A percentile compares a stretch with the other conserved stretches of the same genome.
phyloP scores from a whole-genome alignment of 2,888 invertebrate genomes.

The Crepidodera aurea region DNA sequence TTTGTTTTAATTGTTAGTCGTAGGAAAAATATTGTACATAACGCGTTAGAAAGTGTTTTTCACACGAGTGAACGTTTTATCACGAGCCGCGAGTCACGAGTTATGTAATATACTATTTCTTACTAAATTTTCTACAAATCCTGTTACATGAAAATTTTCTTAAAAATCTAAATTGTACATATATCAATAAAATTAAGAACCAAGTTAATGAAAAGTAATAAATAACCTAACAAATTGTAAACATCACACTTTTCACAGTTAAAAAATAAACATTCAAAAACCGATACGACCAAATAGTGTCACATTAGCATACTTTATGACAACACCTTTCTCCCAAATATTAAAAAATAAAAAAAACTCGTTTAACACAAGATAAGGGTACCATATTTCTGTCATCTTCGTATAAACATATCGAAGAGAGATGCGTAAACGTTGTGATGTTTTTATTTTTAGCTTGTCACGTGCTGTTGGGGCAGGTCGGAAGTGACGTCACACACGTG shows the following conservation, averaged over 20 bases:
- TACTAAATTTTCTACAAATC: no score
- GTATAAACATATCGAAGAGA: slow-evolving; percentile 15
- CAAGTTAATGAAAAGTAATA: no score
- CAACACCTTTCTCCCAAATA: neutral
- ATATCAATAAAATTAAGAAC: no score
- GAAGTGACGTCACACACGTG: slow-evolving; percentile 52
- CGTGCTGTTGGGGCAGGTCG: slow-evolving; percentile 56
- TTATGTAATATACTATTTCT: no score
- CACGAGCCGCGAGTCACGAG: no score
- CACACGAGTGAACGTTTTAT: no score
- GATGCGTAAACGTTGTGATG: slow-evolving; percentile 6
- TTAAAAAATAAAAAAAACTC: slow-evolving; percentile 18
- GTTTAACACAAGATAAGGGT: slow-evolving; percentile 33
- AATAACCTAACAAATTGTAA: no score
- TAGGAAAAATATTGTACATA: no score
- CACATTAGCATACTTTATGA: slow-evolving; percentile 18
- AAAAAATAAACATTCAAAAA: slow-evolving; percentile 10
- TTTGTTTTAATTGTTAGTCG: no score
- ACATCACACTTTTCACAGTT: neutral
- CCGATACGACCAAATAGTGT: slow-evolving; percentile 12
- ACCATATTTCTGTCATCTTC: slow-evolving; percentile 36
- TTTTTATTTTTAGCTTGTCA: slow-evolving; percentile 28
- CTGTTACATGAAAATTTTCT: no score
- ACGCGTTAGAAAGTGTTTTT: no score
- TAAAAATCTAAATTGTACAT: no score